Base-by-base conservation (phyloP, 2,888 invertebrate species). In the Ophion obscuratus region DNA sequence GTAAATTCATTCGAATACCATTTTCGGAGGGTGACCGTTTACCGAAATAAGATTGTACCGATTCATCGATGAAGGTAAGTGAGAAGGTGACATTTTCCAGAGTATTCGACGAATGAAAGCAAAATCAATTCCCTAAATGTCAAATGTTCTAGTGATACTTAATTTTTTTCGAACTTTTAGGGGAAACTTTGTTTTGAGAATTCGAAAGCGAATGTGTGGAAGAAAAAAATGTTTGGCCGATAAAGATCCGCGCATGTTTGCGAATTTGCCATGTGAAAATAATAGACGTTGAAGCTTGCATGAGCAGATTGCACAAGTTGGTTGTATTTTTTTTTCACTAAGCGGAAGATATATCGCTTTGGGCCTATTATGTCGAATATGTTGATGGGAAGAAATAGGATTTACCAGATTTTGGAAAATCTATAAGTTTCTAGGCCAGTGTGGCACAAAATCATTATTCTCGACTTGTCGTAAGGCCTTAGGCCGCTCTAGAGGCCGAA, bases 11-110 rank as follows among this genome's bases (percentile, higher is more conserved):
- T 66, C 7, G 53, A 10, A 62, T n/a, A 5, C 40, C 40, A 5
- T 47, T 61, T 31, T 47, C 20, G 9, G 2, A 47, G 57, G 11
- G 40, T 4, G 24, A 44, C 17, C 9, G 9, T 66, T 40, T 20
- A 5, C 20, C n/a, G 27, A n/a, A 14, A 64, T 44, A 17, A 40
- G 40, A 73, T 7, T 24, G 14, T 24, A 14, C 47, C 27, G 36
- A 62, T 68, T 40, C 24, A 20, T 10, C 31, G 57, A 31, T 44
- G 10, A 78, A 80, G 84, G 84, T 84, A 70, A 84, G 84, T 53
- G 31, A 70, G 17, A 62, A 40, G 27, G 59, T 31, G 31, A 27
- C 2, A 53, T 31, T 17, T 31, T 31, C 11, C 53, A 53, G 14
- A 14, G 53, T 14, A 17, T 53, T 53, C 53, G 17, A 53, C 53